These are phyloP conservation scores for Syngnathus rostellatus DNA, from an alignment of 2,797 vertebrate genomes.

Conservation along the genomic window DNA sequence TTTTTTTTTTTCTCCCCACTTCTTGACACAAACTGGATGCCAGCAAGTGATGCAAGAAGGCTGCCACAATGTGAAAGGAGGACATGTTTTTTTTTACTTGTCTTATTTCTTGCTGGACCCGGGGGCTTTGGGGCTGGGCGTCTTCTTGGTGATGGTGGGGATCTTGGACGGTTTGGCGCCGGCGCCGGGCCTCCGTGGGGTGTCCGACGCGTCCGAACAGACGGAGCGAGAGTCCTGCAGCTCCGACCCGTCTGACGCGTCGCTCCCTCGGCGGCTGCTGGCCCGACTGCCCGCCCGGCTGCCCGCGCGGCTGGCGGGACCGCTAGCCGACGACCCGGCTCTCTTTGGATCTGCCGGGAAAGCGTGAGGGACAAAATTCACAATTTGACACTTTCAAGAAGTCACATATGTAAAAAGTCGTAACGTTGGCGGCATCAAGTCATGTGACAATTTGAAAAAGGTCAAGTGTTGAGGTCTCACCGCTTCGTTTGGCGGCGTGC, in stretches of 20 bases:
- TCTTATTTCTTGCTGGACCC: conserved; percentile 77
- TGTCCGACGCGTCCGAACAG: conserved; percentile 92
- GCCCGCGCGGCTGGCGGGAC: conserved; percentile 82
- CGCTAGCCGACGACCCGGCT: conserved; percentile 69
- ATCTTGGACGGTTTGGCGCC: conserved; percentile 85
- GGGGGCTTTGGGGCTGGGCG: conserved; percentile 80
- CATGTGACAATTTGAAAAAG: background rate
- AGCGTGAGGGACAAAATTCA: background rate
- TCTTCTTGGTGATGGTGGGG: conserved; percentile 92
- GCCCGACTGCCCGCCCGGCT: conserved; percentile 84
- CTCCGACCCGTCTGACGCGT: conserved; percentile 88
- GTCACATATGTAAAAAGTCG: too few relatives aligned
- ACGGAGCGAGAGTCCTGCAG: conserved; percentile 87
- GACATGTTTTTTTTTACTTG: background rate
- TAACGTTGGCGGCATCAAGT: background rate
- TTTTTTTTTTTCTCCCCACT: background rate
- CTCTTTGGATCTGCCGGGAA: conserved; percentile 78
- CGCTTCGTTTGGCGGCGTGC: conserved; percentile 79
- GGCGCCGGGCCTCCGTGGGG: conserved; percentile 75
- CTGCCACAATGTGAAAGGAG: background rate
- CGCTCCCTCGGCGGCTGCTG: conserved; percentile 89
- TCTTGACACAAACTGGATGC: background rate
- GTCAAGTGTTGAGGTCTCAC: conserved; percentile 58
- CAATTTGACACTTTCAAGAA: background rate
- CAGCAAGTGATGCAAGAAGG: background rate